A percentile compares a stretch with the other conserved stretches of the same genome.
Evolutionary conservation across 1,140 invertebrate genomes (phyloP).

Genomic region (Drosophila busckii): DNA sequence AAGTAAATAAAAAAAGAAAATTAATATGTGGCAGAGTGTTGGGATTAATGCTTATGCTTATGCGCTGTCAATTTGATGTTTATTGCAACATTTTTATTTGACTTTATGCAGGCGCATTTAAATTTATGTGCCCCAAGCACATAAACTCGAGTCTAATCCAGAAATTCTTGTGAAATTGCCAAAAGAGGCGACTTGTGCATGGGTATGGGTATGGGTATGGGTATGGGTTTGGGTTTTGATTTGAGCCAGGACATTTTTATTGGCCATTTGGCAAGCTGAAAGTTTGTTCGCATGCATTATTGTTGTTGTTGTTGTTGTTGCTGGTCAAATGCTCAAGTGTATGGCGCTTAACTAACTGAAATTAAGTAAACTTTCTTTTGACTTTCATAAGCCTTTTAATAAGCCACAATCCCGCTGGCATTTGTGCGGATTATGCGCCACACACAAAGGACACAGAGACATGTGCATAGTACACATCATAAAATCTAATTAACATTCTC

Average conservation of each 20-base stretch:
- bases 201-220: not conserved
- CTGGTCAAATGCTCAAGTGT: constrained; percentile 72
- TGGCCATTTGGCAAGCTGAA: constrained; percentile 58
- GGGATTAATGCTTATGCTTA: no score
- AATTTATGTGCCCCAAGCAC: constrained; percentile 61
- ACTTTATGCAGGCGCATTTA: constrained; percentile 63
- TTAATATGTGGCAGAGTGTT: no score
- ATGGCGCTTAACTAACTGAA: constrained; percentile 74
- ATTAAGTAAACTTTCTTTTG: constrained; percentile 77
- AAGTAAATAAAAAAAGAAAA: no score
- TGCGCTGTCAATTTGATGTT: constrained; percentile 72
- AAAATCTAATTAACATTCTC: constrained; percentile 75
- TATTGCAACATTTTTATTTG: constrained; percentile 74
- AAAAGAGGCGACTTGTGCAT: constrained; percentile 5
- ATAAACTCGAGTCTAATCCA: constrained; percentile 63
- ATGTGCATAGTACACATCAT: constrained; percentile 43
- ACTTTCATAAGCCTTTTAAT: constrained; percentile 77
- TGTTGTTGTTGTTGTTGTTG: not conserved
- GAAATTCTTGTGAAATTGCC: constrained; percentile 64
- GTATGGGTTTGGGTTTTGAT: constrained; percentile 27
- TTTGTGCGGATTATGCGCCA: constrained; percentile 39
- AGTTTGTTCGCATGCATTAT: constrained; percentile 31
- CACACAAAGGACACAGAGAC: constrained; percentile 41
- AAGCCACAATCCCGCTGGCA: constrained; percentile 69
- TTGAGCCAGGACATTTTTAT: constrained; percentile 50